Conservation (phyloP, 1,140 invertebrate species). For the Magallana ariakensis region DNA sequence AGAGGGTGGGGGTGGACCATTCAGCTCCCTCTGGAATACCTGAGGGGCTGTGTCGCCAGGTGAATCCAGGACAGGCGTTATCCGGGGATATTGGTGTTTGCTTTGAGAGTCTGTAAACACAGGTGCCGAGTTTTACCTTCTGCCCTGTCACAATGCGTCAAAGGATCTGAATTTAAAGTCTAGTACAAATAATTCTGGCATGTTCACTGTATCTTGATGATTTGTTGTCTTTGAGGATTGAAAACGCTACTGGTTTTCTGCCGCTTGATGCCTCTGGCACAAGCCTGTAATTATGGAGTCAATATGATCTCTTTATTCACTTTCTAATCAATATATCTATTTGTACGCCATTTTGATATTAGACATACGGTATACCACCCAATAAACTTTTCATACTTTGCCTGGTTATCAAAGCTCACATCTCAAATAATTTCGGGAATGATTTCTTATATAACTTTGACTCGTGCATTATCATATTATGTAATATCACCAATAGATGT, state of each 20-base stretch:
- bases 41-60: neutral
- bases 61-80: neutral
- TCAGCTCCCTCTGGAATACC: neutral
- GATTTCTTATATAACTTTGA: no score
- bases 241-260: neutral
- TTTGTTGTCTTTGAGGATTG: slow-evolving; percentile 11
- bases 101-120: slow-evolving; percentile 34
- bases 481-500: no score
- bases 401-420: no score
- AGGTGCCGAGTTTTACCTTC: neutral
- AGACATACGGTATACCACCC: no score
- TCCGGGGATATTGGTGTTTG: neutral
- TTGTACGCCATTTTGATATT: no score
- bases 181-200: slow-evolving; percentile 5
- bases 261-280: neutral
- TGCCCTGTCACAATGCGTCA: neutral
- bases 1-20: neutral
- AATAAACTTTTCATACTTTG: no score
- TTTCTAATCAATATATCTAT: no score
- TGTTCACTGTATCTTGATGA: neutral
- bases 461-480: no score
- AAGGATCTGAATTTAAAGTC: neutral
- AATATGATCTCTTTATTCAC: neutral
- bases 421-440: no score
- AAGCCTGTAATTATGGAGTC: neutral